Evolutionary conservation across 1,140 invertebrate genomes (phyloP).

Genomic region (Zaprionus tsacasi): DNA sequence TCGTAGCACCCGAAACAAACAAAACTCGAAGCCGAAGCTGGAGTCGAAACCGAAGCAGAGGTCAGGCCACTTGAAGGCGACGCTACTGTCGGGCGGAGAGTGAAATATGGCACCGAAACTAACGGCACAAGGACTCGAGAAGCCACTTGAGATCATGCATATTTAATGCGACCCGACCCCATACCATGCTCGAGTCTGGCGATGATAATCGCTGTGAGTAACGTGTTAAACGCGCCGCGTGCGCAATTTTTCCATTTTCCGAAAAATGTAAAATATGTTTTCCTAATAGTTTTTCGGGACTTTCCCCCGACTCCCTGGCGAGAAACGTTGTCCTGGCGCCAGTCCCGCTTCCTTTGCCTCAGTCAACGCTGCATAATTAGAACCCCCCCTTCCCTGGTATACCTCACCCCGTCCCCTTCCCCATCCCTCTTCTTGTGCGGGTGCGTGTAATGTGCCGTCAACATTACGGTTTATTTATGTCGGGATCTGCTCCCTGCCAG

Average conservation of each 20-base stretch:
- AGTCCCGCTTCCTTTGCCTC: constrained; percentile 40
- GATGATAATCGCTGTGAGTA: constrained; percentile 62
- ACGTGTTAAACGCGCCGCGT: constrained; percentile 63
- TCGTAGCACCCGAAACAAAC: neutral
- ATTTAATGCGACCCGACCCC: constrained; percentile 42
- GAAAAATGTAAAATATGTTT: constrained; percentile 61
- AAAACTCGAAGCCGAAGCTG: neutral
- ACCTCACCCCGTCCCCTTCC: neutral
- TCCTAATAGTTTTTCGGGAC: constrained; percentile 60
- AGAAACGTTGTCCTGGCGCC: constrained; percentile 53
- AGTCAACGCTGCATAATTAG: constrained; percentile 76
- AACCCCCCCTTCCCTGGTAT: neutral
- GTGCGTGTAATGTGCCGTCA: constrained; percentile 63
- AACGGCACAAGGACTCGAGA: constrained; percentile 28
- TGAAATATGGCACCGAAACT: constrained; percentile 66
- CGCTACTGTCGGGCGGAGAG: constrained; percentile 52
- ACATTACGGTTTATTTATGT: constrained; percentile 60
- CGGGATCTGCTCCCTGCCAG: constrained; percentile 5
- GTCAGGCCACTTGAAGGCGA: constrained; percentile 44
- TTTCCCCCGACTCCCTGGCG: neutral
- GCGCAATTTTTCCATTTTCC: constrained; percentile 21
- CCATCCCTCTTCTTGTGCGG: neutral
- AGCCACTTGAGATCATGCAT: constrained; percentile 63
- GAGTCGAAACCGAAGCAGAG: neutral
- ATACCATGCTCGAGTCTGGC: constrained; percentile 5